These are phyloP conservation scores for Bombus confusus DNA, from an alignment of 1,140 invertebrate genomes.

Conservation along the genomic window DNA sequence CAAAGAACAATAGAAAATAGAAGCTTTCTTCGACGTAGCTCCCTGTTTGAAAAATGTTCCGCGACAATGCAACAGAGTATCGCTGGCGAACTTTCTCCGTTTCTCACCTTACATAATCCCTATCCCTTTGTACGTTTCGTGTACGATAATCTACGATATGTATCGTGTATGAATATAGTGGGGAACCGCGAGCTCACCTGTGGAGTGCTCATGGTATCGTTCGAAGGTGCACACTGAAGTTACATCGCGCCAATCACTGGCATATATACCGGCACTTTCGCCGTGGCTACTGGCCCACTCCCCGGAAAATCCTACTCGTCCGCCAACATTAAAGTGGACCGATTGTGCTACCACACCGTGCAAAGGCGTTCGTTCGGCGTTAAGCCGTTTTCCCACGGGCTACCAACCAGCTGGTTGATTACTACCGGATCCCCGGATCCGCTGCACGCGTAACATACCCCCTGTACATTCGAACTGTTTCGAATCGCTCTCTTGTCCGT, in stretches of 20 bases:
- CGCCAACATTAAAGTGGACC: slow-evolving; percentile 57
- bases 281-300: slow-evolving; percentile 73
- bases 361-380: slow-evolving; percentile 46
- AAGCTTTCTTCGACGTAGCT: background rate
- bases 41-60: background rate
- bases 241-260: slow-evolving; percentile 73
- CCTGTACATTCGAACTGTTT: slow-evolving; percentile 22
- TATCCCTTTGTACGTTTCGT: background rate
- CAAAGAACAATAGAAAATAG: background rate
- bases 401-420: slow-evolving; percentile 54
- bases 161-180: background rate
- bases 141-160: background rate
- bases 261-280: slow-evolving; percentile 81
- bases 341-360: slow-evolving; percentile 44
- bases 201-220: slow-evolving; percentile 77
- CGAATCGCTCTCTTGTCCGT: slow-evolving; percentile 27
- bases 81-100: slow-evolving; percentile 27
- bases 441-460: slow-evolving; percentile 51
- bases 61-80: background rate
- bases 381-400: slow-evolving; percentile 70
- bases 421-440: slow-evolving; percentile 61
- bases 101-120: slow-evolving; percentile 31
- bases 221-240: slow-evolving; percentile 76
- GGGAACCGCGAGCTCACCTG: slow-evolving; percentile 74
- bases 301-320: slow-evolving; percentile 71